Evolutionary conservation across 2,888 invertebrate genomes (phyloP), one percentile per base, ranked within the genome.

Genomic region (Drosophila phalerata): DNA sequence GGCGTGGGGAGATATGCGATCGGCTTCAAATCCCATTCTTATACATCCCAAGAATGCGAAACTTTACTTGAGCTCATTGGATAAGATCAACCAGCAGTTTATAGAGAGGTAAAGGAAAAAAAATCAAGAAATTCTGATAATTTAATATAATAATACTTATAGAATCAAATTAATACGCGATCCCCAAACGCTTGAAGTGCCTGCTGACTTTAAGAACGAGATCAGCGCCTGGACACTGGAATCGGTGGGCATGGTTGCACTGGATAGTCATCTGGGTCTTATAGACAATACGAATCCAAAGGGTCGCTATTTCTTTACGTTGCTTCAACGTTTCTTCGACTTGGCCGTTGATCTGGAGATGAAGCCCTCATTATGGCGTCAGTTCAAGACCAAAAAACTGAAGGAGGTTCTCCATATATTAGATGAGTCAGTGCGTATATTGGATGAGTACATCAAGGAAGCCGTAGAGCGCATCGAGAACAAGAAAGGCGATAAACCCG

Each of bases 1-100:
- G 38, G 93, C 94, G 73, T 96, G 96, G 96, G 93, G 94, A 40
- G 93, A 94, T 52, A 93, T 95, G 65, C 93, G 96, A 38, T 94
- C 94, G 3, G 94, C 94, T 70, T 94, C 95, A 0, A 95, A 95
- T 90, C 95, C 95, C 69, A 93, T 94, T 51, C 92, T 96, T 5
- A 91, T 96, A 89, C 93, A 94, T 80, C 94, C 95, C 0, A 94
- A 94, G 86, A 85, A 93, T 48, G 92, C 94, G 0, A 93, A 93
- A 85, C 84, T 93, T 1, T 94, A 94, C 52, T 85, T 93, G 8
- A 90, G 92, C 8, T 91, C 90, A 0, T 88, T 94, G 45, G 93
- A 93, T 67, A 92, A 92, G 68, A 93, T 94, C 30, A 93, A 93
- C 32, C 84, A 69, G 11, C 80, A 89, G 62, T 86, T 90, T 56